Base-by-base conservation (phyloP, 1,140 invertebrate species). In the Atopsyche davidsoni region DNA sequence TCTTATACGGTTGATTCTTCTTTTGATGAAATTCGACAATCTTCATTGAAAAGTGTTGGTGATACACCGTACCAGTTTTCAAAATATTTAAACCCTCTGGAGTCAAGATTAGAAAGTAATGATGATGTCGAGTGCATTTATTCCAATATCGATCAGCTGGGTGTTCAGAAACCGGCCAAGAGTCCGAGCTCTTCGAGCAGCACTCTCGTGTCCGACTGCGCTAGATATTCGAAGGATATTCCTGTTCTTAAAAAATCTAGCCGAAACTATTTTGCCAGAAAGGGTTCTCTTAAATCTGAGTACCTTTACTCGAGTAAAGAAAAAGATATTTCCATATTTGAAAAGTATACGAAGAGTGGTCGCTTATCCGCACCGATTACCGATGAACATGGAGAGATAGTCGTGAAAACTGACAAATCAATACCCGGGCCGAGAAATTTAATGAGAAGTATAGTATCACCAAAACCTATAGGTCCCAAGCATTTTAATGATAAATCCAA, bases 101-200 rank as follows among this genome's bases (percentile, higher is more conserved):
- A n/a, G n/a, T n/a, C n/a, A n/a, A n/a, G n/a, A n/a, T n/a, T n/a
- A n/a, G n/a, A n/a, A n/a, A n/a, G n/a, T n/a, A n/a, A n/a, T n/a
- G n/a, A n/a, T n/a, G n/a, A n/a, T n/a, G n/a, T n/a, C n/a, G n/a
- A n/a, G n/a, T n/a, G n/a, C n/a, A n/a, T n/a, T n/a, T n/a, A n/a
- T n/a, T n/a, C n/a, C n/a, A 7, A 28, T 28, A 28, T 28, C 24
- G 24, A 28, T 28, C 24, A 7, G n/a, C 6, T 28, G 24, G n/a
- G n/a, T 28, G 6, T 6, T 28, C 24, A 28, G n/a, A 39, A 39
- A 39, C 2, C 36, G 10, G 4, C 17, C 36, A 48, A 48, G 7
- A 56, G 53, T 21, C 35, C 40, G 1, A 57, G 49, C 40, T 57
- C 54, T 16, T 57, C 54, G 10, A 57, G 49, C n/a, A 57, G 54